Percentiles rank a stretch among this genome's conserved stretches.
Conservation (phyloP, 2,113 vertebrate species). For the Percina caprodes region DNA sequence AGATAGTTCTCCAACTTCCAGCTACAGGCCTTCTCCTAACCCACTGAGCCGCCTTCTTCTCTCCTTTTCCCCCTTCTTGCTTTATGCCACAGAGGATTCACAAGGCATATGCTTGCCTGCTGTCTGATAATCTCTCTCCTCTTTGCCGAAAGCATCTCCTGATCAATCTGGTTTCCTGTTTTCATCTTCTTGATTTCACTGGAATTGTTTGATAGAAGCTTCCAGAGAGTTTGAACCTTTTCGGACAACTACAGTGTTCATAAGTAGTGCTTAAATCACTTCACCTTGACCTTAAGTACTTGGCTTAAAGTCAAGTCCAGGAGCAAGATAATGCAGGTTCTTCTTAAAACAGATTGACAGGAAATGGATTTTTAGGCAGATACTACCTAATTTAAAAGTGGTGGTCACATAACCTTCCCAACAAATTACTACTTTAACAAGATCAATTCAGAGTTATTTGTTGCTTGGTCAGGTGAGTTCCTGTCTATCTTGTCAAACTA, state of each 20-base stretch:
- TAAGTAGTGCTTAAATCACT: conserved; percentile 6
- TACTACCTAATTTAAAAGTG: conserved; percentile 49
- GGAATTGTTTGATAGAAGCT: conserved; percentile 26
- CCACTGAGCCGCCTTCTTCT: conserved; percentile 48
- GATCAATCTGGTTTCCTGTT: conserved; percentile 60
- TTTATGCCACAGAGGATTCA: conserved; percentile 58
- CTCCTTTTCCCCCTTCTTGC: conserved; percentile 31
- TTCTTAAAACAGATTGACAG: conserved; percentile 63
- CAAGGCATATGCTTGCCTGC: conserved; percentile 54
- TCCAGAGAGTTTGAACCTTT: conserved; percentile 29
- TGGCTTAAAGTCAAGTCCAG: not conserved
- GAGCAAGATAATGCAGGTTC: not conserved
- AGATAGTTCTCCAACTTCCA: conserved; percentile 45
- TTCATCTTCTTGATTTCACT: not conserved
- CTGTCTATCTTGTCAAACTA: conserved; percentile 53
- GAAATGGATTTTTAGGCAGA: conserved; percentile 64
- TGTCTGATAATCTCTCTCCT: conserved; percentile 46
- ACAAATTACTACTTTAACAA: conserved; percentile 42
- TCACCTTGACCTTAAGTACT: not conserved
- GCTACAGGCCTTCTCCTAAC: conserved; percentile 70
- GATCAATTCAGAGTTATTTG: conserved; percentile 39
- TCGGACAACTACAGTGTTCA: not conserved
- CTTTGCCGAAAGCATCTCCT: conserved; percentile 62
- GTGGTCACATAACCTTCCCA: conserved; percentile 34
- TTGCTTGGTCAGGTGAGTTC: conserved; percentile 67